Conservation (phyloP, 2,888 invertebrate species). For the Sinohyriopsis cumingii region DNA sequence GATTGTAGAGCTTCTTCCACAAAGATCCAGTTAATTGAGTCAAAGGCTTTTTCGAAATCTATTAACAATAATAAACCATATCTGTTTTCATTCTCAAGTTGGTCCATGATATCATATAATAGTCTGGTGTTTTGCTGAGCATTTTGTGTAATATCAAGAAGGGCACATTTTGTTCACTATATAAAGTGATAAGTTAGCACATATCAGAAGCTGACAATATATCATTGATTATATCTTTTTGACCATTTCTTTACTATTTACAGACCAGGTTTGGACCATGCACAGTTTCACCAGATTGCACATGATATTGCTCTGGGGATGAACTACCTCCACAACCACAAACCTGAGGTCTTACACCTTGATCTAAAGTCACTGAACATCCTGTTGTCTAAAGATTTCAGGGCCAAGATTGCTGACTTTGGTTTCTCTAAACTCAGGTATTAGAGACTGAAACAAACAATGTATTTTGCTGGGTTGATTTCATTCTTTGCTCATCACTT, state of each 20-base stretch:
- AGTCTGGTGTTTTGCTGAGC: too few relatives aligned
- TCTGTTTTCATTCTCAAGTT: too few relatives aligned
- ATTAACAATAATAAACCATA: too few relatives aligned
- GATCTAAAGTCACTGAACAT: conserved; percentile 68
- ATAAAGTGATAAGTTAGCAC: too few relatives aligned
- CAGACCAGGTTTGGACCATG: conserved; percentile 60
- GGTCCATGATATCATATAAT: too few relatives aligned
- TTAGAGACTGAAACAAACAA: not conserved
- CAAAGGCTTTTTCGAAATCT: too few relatives aligned
- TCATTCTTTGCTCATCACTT: not conserved
- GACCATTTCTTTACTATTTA: not conserved
- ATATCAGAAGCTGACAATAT: too few relatives aligned
- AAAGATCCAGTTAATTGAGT: too few relatives aligned
- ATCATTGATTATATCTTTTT: too few relatives aligned
- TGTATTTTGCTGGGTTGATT: not conserved
- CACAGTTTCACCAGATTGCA: conserved; percentile 62
- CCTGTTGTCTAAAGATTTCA: conserved; percentile 51
- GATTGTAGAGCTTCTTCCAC: too few relatives aligned
- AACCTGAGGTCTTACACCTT: conserved; percentile 64
- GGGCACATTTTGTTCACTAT: too few relatives aligned
- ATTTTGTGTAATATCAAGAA: too few relatives aligned
- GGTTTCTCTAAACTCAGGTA: conserved; percentile 70
- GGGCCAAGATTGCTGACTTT: conserved; percentile 69
- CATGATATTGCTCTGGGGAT: conserved; percentile 64
- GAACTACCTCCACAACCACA: conserved; percentile 66